Conservation (phyloP, 2,113 vertebrate species). For the Helogale parvula region DNA sequence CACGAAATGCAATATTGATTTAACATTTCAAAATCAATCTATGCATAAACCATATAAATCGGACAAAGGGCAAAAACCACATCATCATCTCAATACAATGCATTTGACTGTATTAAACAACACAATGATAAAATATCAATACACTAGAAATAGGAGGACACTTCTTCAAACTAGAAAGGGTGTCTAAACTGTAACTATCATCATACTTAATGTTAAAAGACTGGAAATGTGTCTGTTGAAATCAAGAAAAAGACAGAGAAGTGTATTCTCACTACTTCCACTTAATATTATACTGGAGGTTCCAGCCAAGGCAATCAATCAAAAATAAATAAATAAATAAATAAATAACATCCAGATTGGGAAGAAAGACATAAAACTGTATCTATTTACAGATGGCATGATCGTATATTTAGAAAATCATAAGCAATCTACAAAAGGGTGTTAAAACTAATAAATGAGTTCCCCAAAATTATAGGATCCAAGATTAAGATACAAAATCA, state of each 20-base stretch:
- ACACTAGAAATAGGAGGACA: not conserved
- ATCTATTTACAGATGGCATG: not conserved
- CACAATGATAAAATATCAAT: not conserved
- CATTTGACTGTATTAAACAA: not conserved
- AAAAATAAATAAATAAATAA: too few relatives aligned
- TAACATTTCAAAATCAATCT: not conserved
- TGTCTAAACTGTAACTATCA: not conserved
- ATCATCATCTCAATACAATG: not conserved
- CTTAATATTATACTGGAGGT: not conserved
- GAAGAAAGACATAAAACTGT: not conserved
- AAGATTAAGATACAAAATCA: not conserved
- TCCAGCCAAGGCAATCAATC: not conserved
- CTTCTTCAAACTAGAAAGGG: not conserved
- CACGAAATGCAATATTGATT: not conserved
- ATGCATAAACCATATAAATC: not conserved
- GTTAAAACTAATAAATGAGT: not conserved
- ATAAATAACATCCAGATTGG: not conserved
- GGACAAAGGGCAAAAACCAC: not conserved
- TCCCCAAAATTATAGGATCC: not conserved
- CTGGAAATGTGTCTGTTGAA: not conserved
- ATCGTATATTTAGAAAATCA: not conserved
- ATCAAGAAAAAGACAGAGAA: not conserved
- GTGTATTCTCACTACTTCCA: not conserved
- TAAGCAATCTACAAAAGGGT: not conserved
- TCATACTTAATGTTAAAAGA: not conserved